Conservation (phyloP, 2,113 vertebrate species). For the Otus sunia region DNA sequence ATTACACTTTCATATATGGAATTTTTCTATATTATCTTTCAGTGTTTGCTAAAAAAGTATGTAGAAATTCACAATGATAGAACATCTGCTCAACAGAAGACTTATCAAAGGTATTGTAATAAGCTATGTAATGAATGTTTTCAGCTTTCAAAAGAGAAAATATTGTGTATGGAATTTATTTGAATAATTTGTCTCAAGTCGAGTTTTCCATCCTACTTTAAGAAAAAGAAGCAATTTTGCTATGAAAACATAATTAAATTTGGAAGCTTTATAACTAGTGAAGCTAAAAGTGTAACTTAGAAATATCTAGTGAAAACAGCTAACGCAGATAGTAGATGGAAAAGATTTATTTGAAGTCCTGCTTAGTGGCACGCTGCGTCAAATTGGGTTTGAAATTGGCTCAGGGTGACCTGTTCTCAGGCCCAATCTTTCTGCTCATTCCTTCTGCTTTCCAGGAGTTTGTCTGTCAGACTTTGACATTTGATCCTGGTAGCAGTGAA, state of each 20-base stretch:
- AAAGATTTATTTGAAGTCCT: neutral
- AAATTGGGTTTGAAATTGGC: neutral
- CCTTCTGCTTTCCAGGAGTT: neutral
- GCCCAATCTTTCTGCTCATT: neutral
- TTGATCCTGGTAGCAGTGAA: conserved; percentile 3
- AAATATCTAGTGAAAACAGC: neutral
- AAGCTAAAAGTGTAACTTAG: neutral
- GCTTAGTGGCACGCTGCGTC: neutral
- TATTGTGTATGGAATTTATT: neutral
- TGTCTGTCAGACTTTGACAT: neutral
- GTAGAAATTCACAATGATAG: neutral
- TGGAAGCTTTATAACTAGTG: neutral
- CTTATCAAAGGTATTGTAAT: conserved; percentile 31
- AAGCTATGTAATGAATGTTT: conserved; percentile 5
- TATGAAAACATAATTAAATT: neutral
- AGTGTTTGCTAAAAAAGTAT: neutral
- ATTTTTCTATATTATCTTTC: conserved; percentile 19
- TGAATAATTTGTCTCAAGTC: neutral
- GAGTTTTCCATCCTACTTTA: neutral
- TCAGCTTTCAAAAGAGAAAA: neutral
- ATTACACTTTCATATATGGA: neutral
- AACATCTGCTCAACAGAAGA: conserved; percentile 8
- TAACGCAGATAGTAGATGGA: neutral
- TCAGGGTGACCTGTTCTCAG: neutral
- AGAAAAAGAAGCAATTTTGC: neutral